Evolutionary conservation across 2,888 invertebrate species (phyloP), one percentile per base, ranked within the genome.

Genomic region (Calliphora vomitoria): DNA sequence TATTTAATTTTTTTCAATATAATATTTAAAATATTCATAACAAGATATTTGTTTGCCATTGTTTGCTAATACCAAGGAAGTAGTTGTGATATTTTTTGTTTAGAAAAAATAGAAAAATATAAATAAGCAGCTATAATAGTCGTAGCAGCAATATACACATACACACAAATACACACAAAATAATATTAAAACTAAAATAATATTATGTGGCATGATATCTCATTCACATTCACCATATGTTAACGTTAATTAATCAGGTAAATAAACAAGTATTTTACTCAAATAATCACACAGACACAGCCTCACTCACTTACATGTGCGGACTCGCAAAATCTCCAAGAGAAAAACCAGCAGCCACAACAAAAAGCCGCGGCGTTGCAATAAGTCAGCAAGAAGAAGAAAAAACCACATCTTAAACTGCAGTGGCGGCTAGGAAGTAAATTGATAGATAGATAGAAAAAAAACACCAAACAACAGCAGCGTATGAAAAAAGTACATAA

Each of bases 161-260:
- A 55, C 20, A 55, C 53, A 55, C 55, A 20, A 2, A 55, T 8
- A 55, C 20, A 20, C 8, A 20, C n/a, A 53, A 25, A 79, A 74
- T 72, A 74, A 84, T 80, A 80, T 79, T 79, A 78, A 84, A 60
- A 50, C 74, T 75, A 62, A 68, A 85, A 85, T 69, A 85, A 85
- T 75, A 85, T 85, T 80, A 80, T 80, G 74, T 68, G 76, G 74
- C 84, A 82, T 85, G 74, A 78, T 82, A 85, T 81, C 85, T 82
- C 78, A 85, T 62, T 78, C 85, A 72, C 85, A 69, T 78, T 82
- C 82, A 78, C 81, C 80, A 82, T 86, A 80, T 75, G 83, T 87
- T 87, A 87, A 87, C 87, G 87, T 87, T 87, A 87, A 87, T 87
- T 87, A 87, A 87, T 87, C 85, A 87, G 87, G 85, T 85, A 87